These are phyloP conservation scores for Thecophora atra DNA, from an alignment of 2,888 invertebrate species.

Conservation along the genomic window DNA sequence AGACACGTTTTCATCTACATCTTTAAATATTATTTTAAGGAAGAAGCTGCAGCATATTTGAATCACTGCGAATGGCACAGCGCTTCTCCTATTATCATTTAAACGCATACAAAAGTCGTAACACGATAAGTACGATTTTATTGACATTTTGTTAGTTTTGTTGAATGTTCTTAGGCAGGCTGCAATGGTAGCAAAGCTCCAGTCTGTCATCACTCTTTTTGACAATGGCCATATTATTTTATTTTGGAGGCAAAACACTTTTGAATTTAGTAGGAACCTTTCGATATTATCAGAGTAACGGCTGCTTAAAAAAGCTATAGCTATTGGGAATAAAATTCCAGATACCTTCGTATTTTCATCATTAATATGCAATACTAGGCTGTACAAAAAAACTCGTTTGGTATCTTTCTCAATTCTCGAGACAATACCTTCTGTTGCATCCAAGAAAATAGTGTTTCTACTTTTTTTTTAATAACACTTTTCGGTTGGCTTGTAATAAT, in stretches of 20 bases:
- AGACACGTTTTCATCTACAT: not conserved
- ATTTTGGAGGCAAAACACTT: slow-evolving; percentile 7
- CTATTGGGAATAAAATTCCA: slow-evolving; percentile 1
- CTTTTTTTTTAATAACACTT: slow-evolving; percentile 1
- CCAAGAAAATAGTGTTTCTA: slow-evolving; percentile 4
- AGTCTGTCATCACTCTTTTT: slow-evolving; percentile 10
- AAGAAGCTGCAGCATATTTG: slow-evolving; percentile 17
- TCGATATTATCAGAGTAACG: slow-evolving; percentile 21
- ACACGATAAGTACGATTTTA: not conserved
- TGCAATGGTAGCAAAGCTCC: slow-evolving; percentile 21
- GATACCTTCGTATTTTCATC: not conserved
- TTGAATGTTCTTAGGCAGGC: slow-evolving; percentile 21
- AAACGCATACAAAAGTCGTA: not conserved
- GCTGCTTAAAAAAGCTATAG: not conserved
- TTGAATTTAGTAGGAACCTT: slow-evolving; percentile 1
- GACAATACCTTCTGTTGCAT: slow-evolving; percentile 6
- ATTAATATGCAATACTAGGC: not conserved
- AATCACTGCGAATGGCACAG: slow-evolving; percentile 2
- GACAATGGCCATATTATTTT: slow-evolving; percentile 10
- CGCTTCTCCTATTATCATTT: not conserved
- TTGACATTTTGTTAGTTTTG: not conserved
- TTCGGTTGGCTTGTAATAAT: not conserved
- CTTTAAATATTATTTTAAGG: slow-evolving; percentile 15
- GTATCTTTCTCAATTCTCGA: not conserved
- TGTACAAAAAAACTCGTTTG: not conserved